A percentile compares a stretch with the other conserved stretches of the same genome.
Conservation (phyloP, 2,888 invertebrate species). For the Meliscaeva auricollis region DNA sequence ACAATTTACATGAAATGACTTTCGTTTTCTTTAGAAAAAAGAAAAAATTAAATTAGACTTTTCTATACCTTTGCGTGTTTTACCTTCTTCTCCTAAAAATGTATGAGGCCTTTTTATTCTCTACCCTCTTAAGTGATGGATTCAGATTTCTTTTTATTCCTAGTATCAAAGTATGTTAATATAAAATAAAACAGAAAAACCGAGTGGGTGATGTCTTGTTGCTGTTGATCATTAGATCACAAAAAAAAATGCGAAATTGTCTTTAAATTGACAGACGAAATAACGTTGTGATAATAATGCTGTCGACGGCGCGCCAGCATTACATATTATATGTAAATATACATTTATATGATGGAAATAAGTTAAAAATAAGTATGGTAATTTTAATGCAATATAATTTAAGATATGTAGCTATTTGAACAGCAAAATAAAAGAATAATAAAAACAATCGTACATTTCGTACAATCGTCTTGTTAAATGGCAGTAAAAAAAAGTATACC, state of each 20-base stretch:
- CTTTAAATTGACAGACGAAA: slow-evolving; percentile 59
- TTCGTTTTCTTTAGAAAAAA: neutral
- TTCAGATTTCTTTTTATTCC: slow-evolving; percentile 1
- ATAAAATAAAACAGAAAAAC: neutral
- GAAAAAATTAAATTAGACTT: too few species aligned
- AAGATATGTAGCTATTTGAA: neutral
- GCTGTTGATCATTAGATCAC: slow-evolving; percentile 18
- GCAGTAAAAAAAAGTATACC: neutral
- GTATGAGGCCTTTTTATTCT: slow-evolving; percentile 7
- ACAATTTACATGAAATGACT: slow-evolving; percentile 2
- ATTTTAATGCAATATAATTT: slow-evolving; percentile 31
- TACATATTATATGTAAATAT: too few species aligned
- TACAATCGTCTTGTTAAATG: slow-evolving; percentile 1
- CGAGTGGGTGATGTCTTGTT: slow-evolving; percentile 18
- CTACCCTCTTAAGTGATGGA: neutral
- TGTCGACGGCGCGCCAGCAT: neutral
- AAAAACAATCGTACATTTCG: slow-evolving; percentile 6
- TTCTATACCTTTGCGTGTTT: neutral
- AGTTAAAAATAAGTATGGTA: slow-evolving; percentile 59
- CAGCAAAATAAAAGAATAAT: slow-evolving; percentile 4
- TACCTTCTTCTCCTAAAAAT: neutral
- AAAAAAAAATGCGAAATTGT: slow-evolving; percentile 54
- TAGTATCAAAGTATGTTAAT: neutral
- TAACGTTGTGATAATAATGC: slow-evolving; percentile 53
- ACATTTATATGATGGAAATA: neutral